Percentiles rank a stretch among this genome's conserved stretches.
phyloP scores from a whole-genome alignment of 2,888 invertebrate species.

The Sinhomidia bicolor region DNA sequence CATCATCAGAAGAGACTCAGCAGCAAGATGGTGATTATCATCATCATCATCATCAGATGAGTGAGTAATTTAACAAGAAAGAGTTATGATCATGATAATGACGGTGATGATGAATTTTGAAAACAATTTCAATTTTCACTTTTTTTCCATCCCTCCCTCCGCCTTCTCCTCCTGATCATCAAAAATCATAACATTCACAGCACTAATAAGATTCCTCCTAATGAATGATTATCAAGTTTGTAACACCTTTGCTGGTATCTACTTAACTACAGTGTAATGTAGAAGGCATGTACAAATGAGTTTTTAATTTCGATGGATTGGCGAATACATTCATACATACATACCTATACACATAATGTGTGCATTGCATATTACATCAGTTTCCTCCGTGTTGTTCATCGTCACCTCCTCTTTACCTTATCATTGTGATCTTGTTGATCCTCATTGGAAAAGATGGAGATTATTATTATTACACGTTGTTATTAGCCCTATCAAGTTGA shows the following conservation, averaged over 20 bases:
- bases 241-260: background rate
- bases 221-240: slow-evolving; percentile 5
- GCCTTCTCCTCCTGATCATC: slow-evolving; percentile 15
- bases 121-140: slow-evolving; percentile 71
- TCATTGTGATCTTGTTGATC: slow-evolving; percentile 15
- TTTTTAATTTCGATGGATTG: background rate
- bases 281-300: background rate
- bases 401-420: background rate
- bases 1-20: no score
- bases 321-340: background rate
- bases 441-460: background rate
- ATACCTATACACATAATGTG: no score
- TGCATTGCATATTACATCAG: background rate
- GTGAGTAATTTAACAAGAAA: slow-evolving; percentile 55
- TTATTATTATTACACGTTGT: background rate
- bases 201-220: background rate
- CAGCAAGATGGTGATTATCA: background rate
- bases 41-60: background rate
- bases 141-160: slow-evolving; percentile 38
- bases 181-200: background rate
- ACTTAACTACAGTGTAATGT: background rate
- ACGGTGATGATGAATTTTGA: slow-evolving; percentile 58
- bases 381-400: background rate
- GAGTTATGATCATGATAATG: slow-evolving; percentile 41
- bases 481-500: slow-evolving; percentile 61